Conservation (phyloP, 2,113 vertebrate species). For the Chitala chitala region DNA sequence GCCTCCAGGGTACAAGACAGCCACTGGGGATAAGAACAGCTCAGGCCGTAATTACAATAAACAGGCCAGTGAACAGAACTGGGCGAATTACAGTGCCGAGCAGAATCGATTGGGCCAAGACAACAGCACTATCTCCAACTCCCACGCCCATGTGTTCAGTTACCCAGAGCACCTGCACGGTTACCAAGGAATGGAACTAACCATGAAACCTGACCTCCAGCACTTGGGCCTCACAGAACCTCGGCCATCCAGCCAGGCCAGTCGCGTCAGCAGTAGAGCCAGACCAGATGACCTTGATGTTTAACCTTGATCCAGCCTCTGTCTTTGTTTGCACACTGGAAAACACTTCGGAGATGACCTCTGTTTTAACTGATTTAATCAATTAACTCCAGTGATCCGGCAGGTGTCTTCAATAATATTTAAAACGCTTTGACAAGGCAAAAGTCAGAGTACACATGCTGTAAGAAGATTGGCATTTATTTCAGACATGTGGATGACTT, state of each 20-base stretch:
- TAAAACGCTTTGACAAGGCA: too few species aligned
- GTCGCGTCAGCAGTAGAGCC: constrained; percentile 74
- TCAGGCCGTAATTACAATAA: constrained; percentile 82
- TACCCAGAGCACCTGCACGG: constrained; percentile 62
- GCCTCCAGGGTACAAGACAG: constrained; percentile 78
- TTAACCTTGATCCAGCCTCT: constrained; percentile 40
- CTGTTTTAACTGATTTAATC: not conserved
- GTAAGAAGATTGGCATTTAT: too few species aligned
- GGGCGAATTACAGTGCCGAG: constrained; percentile 82
- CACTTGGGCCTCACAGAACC: constrained; percentile 71
- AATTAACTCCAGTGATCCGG: too few species aligned
- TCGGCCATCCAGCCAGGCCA: constrained; percentile 74
- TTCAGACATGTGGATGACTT: too few species aligned
- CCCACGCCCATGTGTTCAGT: constrained; percentile 68
- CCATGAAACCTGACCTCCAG: constrained; percentile 68
- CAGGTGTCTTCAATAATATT: not conserved
- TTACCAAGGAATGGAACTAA: constrained; percentile 67
- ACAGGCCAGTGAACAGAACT: constrained; percentile 83
- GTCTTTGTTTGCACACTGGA: not conserved
- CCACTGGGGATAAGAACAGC: constrained; percentile 73
- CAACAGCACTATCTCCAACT: constrained; percentile 74
- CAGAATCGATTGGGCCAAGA: constrained; percentile 80
- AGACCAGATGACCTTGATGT: constrained; percentile 81
- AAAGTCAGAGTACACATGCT: too few species aligned
- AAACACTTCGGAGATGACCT: not conserved